Conservation (phyloP, 2,113 vertebrate species). For the Pardalotus punctatus region DNA sequence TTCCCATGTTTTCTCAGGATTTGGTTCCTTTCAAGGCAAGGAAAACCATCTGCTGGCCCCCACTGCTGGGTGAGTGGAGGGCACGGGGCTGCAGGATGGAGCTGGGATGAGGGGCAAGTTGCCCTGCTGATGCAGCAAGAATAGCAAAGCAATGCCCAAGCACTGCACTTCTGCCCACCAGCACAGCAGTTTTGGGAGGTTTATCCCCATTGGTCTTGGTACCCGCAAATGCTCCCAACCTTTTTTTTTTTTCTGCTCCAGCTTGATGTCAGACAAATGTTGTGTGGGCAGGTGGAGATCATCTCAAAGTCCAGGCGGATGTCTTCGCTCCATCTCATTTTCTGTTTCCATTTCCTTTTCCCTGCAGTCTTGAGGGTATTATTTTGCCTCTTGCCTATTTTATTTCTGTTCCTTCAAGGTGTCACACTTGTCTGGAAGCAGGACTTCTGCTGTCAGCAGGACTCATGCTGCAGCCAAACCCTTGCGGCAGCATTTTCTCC, state of each 20-base stretch:
- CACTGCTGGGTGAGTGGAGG: rapidly evolving
- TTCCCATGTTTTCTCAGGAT: neutral
- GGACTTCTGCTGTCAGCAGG: neutral
- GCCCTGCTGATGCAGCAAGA: neutral
- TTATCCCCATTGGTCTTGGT: neutral
- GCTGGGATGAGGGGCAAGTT: rapidly evolving
- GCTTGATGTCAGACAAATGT: neutral
- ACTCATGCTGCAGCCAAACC: neutral
- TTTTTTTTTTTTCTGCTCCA: neutral
- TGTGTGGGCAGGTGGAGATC: neutral
- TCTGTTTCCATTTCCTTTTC: neutral
- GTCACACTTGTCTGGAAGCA: neutral
- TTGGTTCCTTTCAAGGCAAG: neutral
- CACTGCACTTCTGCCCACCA: neutral
- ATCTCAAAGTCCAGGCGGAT: neutral
- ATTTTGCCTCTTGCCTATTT: neutral
- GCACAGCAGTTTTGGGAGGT: rapidly evolving
- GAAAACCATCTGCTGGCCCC: neutral
- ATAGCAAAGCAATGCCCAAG: neutral
- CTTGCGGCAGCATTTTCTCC: neutral
- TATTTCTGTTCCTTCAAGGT: neutral
- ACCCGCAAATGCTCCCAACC: rapidly evolving
- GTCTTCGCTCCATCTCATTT: rapidly evolving
- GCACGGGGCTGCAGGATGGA: neutral
- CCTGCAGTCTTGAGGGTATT: neutral